Base-by-base conservation (phyloP, 2,113 vertebrate genomes). In the Gyps fulvus region DNA sequence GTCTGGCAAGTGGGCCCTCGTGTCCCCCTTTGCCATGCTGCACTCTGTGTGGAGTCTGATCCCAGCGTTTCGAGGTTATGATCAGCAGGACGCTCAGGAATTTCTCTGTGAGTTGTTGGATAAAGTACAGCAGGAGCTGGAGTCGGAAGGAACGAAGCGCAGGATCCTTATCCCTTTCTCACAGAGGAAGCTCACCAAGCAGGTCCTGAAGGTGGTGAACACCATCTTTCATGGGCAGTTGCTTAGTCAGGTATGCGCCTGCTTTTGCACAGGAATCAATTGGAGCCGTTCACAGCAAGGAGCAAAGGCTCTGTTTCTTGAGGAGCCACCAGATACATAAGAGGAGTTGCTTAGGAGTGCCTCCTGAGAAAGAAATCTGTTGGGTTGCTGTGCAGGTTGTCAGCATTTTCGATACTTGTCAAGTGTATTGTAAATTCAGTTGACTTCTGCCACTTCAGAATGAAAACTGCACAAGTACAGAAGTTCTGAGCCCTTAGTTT, bases 171-270 rank as follows among this genome's bases (percentile, higher is more conserved):
- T 99, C 96, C 99, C 99, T 69, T 99, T 99, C 97, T 99, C 99
- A 10, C 99, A 99, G 98, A 98, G 99, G 97, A 99, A 99, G 88
- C 99, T 99, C 83, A 99, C 99, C 97, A 99, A 99, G 97, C 99
- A 99, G 98, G 99, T 99, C 97, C 98, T 99, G 82, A 99, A 99
- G 95, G 99, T 99, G 97, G 99, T 99, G 79, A 99, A 99, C 98
- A 99, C 99, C 98, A 99, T 99, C 96, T 99, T 99, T 98, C 99
- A 99, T 0, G 99, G 99, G 93, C 99, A 99, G 98, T 98, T 99
- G 96, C 99, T 99, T 96, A 99, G 99, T 97, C 99, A 99, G 99
- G 99, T 99, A 98, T 86, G 98, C 71, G 32, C 3, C 18, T 65
- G 84, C 10, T 70, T 67, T 74, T 21, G 43, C 69, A 7, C n/a